phyloP scores from a whole-genome alignment of 2,888 invertebrate genomes.

The Escarpia spicata region DNA sequence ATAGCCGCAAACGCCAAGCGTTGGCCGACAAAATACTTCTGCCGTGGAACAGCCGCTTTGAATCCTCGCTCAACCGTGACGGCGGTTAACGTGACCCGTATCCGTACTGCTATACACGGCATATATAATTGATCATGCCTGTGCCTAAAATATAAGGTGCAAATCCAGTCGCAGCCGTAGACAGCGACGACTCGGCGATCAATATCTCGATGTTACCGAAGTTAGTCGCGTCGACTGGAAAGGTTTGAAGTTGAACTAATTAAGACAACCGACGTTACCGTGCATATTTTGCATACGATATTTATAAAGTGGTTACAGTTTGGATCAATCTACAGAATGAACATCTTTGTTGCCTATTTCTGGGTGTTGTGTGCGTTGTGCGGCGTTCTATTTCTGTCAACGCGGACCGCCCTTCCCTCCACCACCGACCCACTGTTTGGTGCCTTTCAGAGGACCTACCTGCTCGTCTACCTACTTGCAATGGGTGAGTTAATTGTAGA shows the following conservation, averaged over 20 bases:
- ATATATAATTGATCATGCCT: neutral
- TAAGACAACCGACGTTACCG: no score
- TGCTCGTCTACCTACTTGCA: conserved; percentile 67
- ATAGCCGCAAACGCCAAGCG: neutral
- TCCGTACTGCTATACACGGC: no score
- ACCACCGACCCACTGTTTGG: conserved; percentile 61
- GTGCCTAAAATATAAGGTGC: neutral
- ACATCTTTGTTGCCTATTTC: conserved; percentile 58
- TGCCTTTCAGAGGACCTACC: conserved; percentile 66
- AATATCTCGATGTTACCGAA: neutral
- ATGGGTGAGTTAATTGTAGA: conserved; percentile 62
- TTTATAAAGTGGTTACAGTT: neutral
- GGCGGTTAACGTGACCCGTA: neutral
- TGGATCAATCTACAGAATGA: conserved; percentile 44
- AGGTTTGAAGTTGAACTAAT: no score
- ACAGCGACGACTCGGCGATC: neutral
- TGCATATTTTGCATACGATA: no score
- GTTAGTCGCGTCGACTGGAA: neutral
- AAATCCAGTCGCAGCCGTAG: neutral
- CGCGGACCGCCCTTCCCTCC: conserved; percentile 56
- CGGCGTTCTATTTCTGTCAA: conserved; percentile 62
- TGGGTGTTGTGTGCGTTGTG: conserved; percentile 58
- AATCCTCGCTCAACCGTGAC: neutral
- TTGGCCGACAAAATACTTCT: neutral
- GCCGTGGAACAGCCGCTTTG: neutral